phyloP scores from a whole-genome alignment of 2,888 invertebrate species.

The Xestia ashworthii region DNA sequence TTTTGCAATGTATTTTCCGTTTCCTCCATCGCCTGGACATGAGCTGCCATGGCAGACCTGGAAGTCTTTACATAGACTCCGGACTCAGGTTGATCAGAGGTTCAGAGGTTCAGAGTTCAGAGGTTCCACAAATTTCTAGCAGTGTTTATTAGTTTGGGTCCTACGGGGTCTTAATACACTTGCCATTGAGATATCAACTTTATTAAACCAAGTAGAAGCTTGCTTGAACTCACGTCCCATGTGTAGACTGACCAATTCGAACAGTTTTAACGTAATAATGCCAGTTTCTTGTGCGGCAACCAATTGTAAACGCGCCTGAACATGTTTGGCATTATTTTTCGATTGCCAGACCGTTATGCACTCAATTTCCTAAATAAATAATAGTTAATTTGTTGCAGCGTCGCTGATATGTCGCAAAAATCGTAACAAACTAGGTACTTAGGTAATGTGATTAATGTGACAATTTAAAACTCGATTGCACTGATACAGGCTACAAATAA shows the following conservation, averaged over 20 bases:
- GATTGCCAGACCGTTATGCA: neutral
- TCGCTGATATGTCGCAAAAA: neutral
- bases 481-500: neutral
- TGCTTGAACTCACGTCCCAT: neutral
- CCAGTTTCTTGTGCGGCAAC: neutral
- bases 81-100: too few relatives aligned
- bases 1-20: neutral
- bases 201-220: neutral
- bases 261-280: neutral
- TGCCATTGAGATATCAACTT: neutral
- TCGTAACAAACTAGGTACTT: neutral
- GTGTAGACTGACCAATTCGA: neutral
- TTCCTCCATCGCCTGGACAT: too few relatives aligned
- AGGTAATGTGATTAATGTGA: neutral
- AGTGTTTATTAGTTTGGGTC: neutral
- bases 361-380: neutral
- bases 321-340: neutral
- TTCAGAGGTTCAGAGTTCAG: too few relatives aligned
- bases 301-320: neutral
- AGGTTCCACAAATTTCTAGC: neutral
- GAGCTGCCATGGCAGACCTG: too few relatives aligned
- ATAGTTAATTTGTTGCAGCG: neutral
- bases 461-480: neutral
- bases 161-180: slow-evolving; percentile 5
- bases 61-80: too few relatives aligned